Conservation (phyloP, 1,140 invertebrate genomes). For the Zeugodacus cucurbitae region DNA sequence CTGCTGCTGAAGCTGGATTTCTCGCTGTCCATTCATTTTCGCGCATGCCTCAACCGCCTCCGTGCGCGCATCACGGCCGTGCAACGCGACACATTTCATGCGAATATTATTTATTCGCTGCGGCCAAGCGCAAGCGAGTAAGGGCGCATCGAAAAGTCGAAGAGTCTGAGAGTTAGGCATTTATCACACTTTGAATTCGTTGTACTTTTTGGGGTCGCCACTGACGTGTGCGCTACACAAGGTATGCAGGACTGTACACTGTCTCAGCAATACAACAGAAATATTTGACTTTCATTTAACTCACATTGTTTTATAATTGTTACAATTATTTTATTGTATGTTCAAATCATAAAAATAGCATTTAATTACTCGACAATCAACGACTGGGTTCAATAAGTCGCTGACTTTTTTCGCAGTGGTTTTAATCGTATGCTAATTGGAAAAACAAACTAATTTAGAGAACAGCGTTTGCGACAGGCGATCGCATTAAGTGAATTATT, state of each 20-base stretch:
- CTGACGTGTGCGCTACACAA: neutral
- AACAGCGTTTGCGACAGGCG: neutral
- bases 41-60: neutral
- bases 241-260: neutral
- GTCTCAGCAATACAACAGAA: neutral
- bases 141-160: neutral
- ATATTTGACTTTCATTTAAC: neutral
- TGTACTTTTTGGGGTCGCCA: neutral
- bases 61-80: too few relatives aligned
- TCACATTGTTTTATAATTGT: neutral
- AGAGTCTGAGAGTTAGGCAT: constrained; percentile 11
- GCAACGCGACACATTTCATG: constrained; percentile 45
- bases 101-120: constrained; percentile 48
- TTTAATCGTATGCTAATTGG: neutral
- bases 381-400: constrained; percentile 28
- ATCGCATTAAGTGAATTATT: neutral
- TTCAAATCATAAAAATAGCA: neutral
- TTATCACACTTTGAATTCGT: constrained; percentile 44
- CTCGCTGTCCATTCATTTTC: neutral
- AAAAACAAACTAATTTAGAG: neutral
- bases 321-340: neutral
- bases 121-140: neutral
- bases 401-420: neutral
- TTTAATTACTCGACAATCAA: neutral
- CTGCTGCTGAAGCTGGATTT: neutral